Evolutionary conservation across 2,888 invertebrate genomes (phyloP), one percentile per base, ranked within the genome.

Genomic region (Tipula vernalis): DNA sequence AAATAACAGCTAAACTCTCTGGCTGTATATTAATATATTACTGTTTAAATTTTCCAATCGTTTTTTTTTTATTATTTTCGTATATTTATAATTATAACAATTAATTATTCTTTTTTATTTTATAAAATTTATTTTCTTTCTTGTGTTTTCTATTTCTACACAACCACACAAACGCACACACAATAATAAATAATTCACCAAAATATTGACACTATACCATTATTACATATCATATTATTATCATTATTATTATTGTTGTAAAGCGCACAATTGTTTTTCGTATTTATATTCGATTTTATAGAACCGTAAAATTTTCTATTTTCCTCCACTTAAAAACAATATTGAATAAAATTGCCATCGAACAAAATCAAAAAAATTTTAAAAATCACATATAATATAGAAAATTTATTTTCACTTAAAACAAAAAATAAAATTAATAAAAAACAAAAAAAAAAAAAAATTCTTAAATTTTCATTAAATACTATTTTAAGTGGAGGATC

Each of bases 401-500:
- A 71, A 4, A 71, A 71, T 28, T 28, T 71, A 71, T 71, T 71
- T 71, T 71, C 71, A 71, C 71, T 71, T 28, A 71, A 51, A 71
- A 28, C 28, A 28, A 71, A 71, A 71, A 71, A 71, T 71, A 28
- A 71, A 71, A 71, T 51, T 28, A 57, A 51, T 51, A 51, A 51
- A 51, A 51, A n/a, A 3, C n/a, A 51, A 51, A n/a, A 51, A 57
- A 57, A n/a, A 51, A 57, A 57, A 5, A 15, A 57, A 15, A 13
- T 15, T 71, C 28, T 10, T 28, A 71, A 71, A 71, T 71, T 71
- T 71, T 71, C 28, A 71, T 71, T 6, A 10, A 4, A 71, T 71
- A 71, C 71, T 71, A 71, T 71, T 71, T 71, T 71, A 71, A 71
- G 71, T 71, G 71, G 71, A 71, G 71, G 71, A 71, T 71, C 71